Conservation (phyloP, 92 coral and sea anemone species). For the Phymanthus crucifer region DNA sequence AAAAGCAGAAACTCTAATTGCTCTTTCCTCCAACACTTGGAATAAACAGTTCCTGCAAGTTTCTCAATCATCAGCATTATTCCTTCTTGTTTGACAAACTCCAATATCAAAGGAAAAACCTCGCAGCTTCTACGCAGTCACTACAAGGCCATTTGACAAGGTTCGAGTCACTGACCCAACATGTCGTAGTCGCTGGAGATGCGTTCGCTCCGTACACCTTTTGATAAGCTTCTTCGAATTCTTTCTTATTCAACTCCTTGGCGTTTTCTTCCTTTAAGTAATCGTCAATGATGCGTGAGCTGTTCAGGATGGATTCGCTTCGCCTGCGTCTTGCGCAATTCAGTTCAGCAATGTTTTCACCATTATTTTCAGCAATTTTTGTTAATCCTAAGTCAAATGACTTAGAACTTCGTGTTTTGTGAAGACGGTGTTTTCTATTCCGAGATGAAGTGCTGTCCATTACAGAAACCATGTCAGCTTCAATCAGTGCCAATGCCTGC, state of each 20-base stretch:
- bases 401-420: conserved; percentile 12
- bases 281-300: conserved; percentile 26
- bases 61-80: not conserved
- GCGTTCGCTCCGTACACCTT: conserved; percentile 39
- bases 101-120: conserved; percentile 18
- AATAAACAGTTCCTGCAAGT: not conserved
- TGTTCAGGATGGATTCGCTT: conserved; percentile 27
- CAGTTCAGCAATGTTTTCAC: not conserved
- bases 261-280: conserved; percentile 20
- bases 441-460: conserved; percentile 5
- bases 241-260: conserved; percentile 21
- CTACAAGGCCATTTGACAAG: conserved; percentile 32
- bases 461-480: not conserved
- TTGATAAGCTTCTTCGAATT: conserved; percentile 32
- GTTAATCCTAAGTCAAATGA: conserved; percentile 8
- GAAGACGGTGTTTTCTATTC: not conserved
- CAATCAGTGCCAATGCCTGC: not conserved
- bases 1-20: not conserved
- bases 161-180: conserved; percentile 1
- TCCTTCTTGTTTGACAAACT: not conserved
- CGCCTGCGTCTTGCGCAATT: not conserved
- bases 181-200: not conserved
- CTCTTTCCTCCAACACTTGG: not conserved
- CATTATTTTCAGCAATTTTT: not conserved
- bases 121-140: conserved; percentile 25